phyloP scores from a whole-genome alignment of 2,797 vertebrate species.

The Cryptoprocta ferox region DNA sequence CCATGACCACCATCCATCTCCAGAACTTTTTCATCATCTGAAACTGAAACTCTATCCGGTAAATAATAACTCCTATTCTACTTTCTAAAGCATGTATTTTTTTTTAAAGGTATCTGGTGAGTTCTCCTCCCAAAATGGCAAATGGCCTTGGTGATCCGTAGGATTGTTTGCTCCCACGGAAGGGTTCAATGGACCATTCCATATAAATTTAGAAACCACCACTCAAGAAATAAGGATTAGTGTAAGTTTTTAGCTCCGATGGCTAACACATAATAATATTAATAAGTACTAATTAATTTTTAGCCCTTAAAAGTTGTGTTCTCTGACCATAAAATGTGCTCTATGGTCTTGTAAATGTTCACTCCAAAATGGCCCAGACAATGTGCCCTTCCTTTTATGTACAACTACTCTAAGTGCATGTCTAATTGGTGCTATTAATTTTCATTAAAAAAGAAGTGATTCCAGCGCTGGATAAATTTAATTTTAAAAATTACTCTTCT shows the following conservation, averaged over 20 bases:
- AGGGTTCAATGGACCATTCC: background rate
- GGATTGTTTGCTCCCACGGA: conserved; percentile 1
- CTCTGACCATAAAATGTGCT: background rate
- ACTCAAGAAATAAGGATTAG: conserved; percentile 29
- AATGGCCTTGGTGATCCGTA: background rate
- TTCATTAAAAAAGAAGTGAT: conserved; percentile 44
- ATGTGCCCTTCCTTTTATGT: background rate
- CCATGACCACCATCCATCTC: background rate
- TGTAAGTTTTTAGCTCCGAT: conserved; percentile 15
- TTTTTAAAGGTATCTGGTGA: background rate
- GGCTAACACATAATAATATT: conserved; percentile 12
- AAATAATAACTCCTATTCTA: background rate
- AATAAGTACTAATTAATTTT: conserved; percentile 10
- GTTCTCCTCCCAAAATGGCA: background rate
- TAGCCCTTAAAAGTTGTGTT: background rate
- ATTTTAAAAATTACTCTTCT: conserved; percentile 47
- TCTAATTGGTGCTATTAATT: conserved; percentile 50
- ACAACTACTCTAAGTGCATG: background rate
- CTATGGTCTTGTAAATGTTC: background rate
- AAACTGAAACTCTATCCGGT: background rate
- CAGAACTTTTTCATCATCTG: conserved; percentile 10
- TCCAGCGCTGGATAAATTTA: conserved; percentile 27
- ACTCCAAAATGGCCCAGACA: background rate
- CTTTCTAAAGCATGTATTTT: background rate
- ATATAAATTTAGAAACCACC: conserved; percentile 25